Evolutionary conservation across 2,113 vertebrate species (phyloP), one percentile per base, ranked within the genome.

Genomic region (Nansenia antarctica): DNA sequence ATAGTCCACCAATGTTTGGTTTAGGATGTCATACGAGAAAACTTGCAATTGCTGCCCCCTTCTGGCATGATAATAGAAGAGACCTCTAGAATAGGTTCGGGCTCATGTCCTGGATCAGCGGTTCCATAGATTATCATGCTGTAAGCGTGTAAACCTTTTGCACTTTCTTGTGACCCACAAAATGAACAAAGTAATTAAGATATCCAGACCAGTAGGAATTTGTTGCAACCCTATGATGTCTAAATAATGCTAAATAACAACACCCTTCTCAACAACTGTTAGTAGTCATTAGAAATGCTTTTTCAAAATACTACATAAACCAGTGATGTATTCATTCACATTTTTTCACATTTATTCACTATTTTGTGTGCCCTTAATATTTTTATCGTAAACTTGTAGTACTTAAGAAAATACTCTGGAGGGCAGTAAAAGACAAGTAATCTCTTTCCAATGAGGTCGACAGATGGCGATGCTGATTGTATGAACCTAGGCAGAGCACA

Each of bases 321-420:
- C n/a, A n/a, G n/a, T n/a, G n/a, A n/a, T n/a, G n/a, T n/a, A n/a
- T n/a, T n/a, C n/a, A n/a, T n/a, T n/a, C n/a, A n/a, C n/a, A n/a
- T n/a, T n/a, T n/a, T n/a, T n/a, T n/a, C n/a, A n/a, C n/a, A n/a
- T n/a, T n/a, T n/a, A n/a, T n/a, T n/a, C n/a, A n/a, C n/a, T n/a
- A n/a, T n/a, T n/a, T n/a, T n/a, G n/a, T n/a, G n/a, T n/a, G n/a
- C n/a, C n/a, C n/a, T n/a, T n/a, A n/a, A n/a, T n/a, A n/a, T n/a
- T n/a, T n/a, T 93, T 92, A 29, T 93, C 93, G 0, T 92, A 2
- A 35, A 54, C 32, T 57, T 85, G 87, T 81, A 85, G 70, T 76
- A 30, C 15, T 18, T 1, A 14, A 0, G 0, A 58, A 9, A 20
- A 24, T 62, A 42, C 86, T 63, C 73, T 76, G 79, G 87, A 70